These are phyloP conservation scores for Nyctibius grandis DNA, from an alignment of 2,797 vertebrate genomes.

Conservation along the genomic window DNA sequence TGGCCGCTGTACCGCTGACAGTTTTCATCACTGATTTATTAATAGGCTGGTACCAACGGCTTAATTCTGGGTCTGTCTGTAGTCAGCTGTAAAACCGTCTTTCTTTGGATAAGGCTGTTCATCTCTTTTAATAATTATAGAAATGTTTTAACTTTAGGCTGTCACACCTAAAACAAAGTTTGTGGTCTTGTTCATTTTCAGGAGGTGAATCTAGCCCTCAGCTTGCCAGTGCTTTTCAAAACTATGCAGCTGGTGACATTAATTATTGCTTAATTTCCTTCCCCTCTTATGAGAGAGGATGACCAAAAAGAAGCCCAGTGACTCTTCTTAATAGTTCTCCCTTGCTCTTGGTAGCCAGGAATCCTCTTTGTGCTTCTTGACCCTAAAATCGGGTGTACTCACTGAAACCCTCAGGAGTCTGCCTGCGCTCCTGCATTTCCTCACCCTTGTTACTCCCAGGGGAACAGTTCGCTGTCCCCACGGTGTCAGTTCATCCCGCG, in stretches of 20 bases:
- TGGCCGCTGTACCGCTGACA: neutral
- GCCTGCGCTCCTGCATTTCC: neutral
- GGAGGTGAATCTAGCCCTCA: neutral
- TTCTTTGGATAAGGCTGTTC: neutral
- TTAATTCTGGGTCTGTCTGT: neutral
- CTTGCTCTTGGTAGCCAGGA: neutral
- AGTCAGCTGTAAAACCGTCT: neutral
- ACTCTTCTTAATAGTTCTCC: neutral
- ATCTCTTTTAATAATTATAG: neutral
- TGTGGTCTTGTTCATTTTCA: neutral
- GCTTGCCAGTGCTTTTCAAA: neutral
- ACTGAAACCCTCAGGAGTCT: neutral
- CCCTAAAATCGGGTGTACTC: neutral
- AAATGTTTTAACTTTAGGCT: neutral
- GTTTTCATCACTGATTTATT: neutral
- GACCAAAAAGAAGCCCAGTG: neutral
- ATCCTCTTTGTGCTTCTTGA: neutral
- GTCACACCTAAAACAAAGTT: neutral
- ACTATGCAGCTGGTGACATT: neutral
- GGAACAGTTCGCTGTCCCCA: fast-evolving
- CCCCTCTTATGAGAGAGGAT: neutral
- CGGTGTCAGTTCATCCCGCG: fast-evolving
- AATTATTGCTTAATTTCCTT: conserved; percentile 7
- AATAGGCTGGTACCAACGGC: neutral
- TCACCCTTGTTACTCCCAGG: neutral